A percentile compares a stretch with the other conserved stretches of the same genome.
Conservation (phyloP, 2,888 invertebrate species). For the Tenthredo amoena region DNA sequence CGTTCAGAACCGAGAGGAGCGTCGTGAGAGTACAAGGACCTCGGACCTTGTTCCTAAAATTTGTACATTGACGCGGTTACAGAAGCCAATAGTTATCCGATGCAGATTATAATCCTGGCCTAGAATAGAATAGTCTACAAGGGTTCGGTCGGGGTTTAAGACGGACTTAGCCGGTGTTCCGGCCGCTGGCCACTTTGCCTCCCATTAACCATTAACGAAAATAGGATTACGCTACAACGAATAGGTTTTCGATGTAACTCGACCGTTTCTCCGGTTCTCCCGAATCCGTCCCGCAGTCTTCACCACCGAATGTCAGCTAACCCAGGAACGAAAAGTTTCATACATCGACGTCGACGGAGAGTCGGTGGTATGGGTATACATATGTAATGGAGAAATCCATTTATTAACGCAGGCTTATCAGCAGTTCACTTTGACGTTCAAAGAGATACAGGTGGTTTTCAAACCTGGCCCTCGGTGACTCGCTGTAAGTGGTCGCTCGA, state of each 20-base stretch:
- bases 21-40: constrained; percentile 50
- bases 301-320: not conserved
- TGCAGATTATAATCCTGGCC: constrained; percentile 73
- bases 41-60: constrained; percentile 27
- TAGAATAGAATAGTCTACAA: constrained; percentile 65
- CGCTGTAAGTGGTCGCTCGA: constrained; percentile 46
- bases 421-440: constrained; percentile 43
- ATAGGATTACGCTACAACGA: constrained; percentile 72
- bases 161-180: constrained; percentile 78
- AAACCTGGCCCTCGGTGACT: not conserved
- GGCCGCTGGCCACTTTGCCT: constrained; percentile 78
- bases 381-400: constrained; percentile 23
- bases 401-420: constrained; percentile 31
- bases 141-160: constrained; percentile 75
- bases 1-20: constrained; percentile 26
- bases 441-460: constrained; percentile 48
- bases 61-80: constrained; percentile 51
- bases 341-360: not conserved
- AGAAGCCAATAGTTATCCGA: constrained; percentile 73
- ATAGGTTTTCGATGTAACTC: constrained; percentile 52
- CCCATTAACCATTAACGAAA: constrained; percentile 78
- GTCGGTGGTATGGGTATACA: not conserved
- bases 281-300: not conserved
- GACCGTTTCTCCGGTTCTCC: constrained; percentile 47
- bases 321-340: not conserved